Percentiles rank a stretch among this genome's conserved stretches.
Conservation (phyloP, 1,140 invertebrate species). For the Pinna nobilis region DNA sequence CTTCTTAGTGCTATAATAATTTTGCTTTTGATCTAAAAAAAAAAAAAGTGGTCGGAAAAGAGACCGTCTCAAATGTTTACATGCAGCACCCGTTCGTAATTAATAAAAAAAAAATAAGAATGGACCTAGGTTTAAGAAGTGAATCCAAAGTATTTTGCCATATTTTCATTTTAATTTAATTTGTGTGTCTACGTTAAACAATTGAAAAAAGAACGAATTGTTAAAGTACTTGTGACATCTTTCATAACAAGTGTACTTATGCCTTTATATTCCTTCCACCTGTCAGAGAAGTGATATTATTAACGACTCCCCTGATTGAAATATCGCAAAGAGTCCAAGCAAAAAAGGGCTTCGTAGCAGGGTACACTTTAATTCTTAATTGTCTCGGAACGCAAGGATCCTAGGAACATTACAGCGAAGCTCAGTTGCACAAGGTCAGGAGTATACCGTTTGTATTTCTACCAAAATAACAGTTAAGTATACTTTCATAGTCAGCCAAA, state of each 20-base stretch:
- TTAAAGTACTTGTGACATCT: background rate
- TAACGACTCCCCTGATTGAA: constrained; percentile 48
- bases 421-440: background rate
- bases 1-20: no score
- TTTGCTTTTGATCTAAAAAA: no score
- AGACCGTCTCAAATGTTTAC: no score
- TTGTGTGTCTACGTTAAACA: no score
- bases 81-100: no score
- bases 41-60: no score
- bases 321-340: constrained; percentile 48
- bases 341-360: constrained; percentile 19
- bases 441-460: background rate
- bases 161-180: no score
- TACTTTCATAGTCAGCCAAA: no score
- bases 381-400: constrained; percentile 9
- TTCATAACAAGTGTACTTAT: constrained; percentile 46
- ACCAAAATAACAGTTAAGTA: background rate
- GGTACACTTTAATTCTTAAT: constrained; percentile 33
- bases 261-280: constrained; percentile 60
- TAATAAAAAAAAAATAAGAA: no score
- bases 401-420: no score
- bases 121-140: no score
- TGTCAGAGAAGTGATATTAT: constrained; percentile 63
- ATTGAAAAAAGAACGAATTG: background rate
- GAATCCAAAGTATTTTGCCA: no score